Conservation (phyloP, 2,797 vertebrate species). For the Hybognathus amarus region DNA sequence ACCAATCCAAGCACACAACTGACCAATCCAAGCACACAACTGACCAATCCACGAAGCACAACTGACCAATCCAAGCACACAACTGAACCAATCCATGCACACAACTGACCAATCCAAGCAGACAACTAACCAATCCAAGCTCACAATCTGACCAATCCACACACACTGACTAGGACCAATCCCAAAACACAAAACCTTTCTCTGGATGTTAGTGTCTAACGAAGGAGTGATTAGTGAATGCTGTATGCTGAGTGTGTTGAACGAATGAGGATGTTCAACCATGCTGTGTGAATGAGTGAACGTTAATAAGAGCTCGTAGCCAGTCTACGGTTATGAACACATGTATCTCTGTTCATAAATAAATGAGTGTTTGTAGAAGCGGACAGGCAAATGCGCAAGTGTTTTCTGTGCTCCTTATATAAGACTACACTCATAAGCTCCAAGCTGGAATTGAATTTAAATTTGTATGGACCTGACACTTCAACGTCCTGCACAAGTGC, state of each 20-base stretch:
- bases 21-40: too few species aligned
- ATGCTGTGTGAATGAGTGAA: background rate
- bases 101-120: too few species aligned
- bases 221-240: background rate
- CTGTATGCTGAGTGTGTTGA: background rate
- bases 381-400: background rate
- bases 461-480: conserved; percentile 13
- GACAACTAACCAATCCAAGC: too few species aligned
- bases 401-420: conserved; percentile 1
- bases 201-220: background rate
- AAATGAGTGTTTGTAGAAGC: conserved; percentile 10
- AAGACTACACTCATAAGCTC: conserved; percentile 14
- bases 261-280: background rate
- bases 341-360: conserved; percentile 11
- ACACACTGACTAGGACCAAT: background rate
- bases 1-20: too few species aligned
- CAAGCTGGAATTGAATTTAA: conserved; percentile 5
- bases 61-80: too few species aligned
- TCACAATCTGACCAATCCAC: too few species aligned
- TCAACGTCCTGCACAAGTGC: conserved; percentile 11
- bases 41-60: too few species aligned
- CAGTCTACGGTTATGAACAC: background rate
- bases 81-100: too few species aligned
- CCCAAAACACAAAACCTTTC: background rate
- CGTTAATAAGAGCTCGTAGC: background rate